These are phyloP conservation scores for Menidia menidia DNA, from an alignment of 2,797 vertebrate species.

Conservation along the genomic window DNA sequence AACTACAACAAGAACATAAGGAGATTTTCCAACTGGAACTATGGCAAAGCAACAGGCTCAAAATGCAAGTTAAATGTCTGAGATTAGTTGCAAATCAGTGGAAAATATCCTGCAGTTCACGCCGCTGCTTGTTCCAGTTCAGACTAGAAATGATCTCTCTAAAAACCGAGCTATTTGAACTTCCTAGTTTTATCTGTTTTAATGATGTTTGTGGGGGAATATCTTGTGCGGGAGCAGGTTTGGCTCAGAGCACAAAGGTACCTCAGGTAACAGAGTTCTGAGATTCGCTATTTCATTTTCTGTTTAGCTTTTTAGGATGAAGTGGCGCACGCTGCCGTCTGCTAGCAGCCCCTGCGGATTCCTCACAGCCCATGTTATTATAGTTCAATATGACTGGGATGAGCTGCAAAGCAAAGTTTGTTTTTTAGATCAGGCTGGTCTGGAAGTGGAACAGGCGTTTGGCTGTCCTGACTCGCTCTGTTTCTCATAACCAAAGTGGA, in stretches of 20 bases:
- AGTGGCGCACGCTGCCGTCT: constrained; percentile 51
- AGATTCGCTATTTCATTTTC: constrained; percentile 31
- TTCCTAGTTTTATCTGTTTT: constrained; percentile 12
- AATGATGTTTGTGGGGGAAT: constrained; percentile 9
- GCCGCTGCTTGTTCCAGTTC: neutral
- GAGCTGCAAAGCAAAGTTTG: constrained; percentile 55
- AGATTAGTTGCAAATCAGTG: too few relatives aligned
- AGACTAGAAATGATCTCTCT: neutral
- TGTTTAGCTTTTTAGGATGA: constrained; percentile 33
- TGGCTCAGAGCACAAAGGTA: neutral
- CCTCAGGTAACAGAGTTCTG: neutral
- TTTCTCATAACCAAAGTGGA: constrained; percentile 58
- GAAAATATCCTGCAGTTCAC: neutral
- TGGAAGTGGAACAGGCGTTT: constrained; percentile 68
- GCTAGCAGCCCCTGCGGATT: constrained; percentile 54
- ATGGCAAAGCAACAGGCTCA: neutral
- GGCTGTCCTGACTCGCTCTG: constrained; percentile 50
- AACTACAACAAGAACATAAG: neutral
- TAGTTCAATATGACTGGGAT: constrained; percentile 52
- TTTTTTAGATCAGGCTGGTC: constrained; percentile 57
- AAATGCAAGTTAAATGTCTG: too few relatives aligned
- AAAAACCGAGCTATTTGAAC: neutral
- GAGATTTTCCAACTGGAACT: neutral
- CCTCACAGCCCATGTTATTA: constrained; percentile 58
- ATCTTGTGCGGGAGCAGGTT: constrained; percentile 2